These are phyloP conservation scores for Dinothrombium tinctorium DNA, from an alignment of 1,140 invertebrate species.

Conservation along the genomic window DNA sequence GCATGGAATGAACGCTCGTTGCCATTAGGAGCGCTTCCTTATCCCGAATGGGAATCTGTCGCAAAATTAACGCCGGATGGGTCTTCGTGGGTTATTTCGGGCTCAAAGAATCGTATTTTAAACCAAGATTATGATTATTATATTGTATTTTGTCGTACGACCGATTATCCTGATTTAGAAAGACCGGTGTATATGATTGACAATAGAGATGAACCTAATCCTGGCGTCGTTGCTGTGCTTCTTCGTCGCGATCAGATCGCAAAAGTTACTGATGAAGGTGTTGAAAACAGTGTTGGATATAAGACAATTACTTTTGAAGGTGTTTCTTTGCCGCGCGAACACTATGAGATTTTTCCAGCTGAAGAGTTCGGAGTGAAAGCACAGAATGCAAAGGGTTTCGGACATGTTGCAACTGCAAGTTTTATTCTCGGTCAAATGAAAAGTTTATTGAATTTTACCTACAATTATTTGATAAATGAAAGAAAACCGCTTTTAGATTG, in stretches of 20 bases:
- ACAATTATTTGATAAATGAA: constrained; percentile 8
- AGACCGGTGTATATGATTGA: background rate
- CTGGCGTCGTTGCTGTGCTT: constrained; percentile 7
- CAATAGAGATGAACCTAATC: background rate
- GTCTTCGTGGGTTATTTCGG: constrained; percentile 8
- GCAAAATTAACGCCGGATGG: constrained; percentile 4
- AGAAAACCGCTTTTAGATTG: constrained; percentile 4
- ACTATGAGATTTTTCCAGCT: constrained; percentile 5
- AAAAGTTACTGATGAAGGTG: constrained; percentile 4
- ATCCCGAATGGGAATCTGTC: constrained; percentile 5
- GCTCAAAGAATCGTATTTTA: constrained; percentile 8
- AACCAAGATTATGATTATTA: constrained; percentile 10
- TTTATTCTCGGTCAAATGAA: constrained; percentile 9
- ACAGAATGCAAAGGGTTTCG: constrained; percentile 9
- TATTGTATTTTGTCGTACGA: constrained; percentile 7
- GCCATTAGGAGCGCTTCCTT: background rate
- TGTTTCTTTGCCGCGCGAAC: constrained; percentile 1
- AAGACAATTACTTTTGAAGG: constrained; percentile 7
- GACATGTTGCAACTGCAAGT: constrained; percentile 6
- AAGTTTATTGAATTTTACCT: constrained; percentile 1
- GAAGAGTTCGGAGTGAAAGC: background rate
- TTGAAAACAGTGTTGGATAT: constrained; percentile 4
- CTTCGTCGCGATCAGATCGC: constrained; percentile 4
- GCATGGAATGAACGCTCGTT: constrained; percentile 3
- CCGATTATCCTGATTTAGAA: constrained; percentile 5